Evolutionary conservation across 2,113 vertebrate genomes (phyloP), one percentile per base, ranked within the genome.

Genomic region (Strix aluco): DNA sequence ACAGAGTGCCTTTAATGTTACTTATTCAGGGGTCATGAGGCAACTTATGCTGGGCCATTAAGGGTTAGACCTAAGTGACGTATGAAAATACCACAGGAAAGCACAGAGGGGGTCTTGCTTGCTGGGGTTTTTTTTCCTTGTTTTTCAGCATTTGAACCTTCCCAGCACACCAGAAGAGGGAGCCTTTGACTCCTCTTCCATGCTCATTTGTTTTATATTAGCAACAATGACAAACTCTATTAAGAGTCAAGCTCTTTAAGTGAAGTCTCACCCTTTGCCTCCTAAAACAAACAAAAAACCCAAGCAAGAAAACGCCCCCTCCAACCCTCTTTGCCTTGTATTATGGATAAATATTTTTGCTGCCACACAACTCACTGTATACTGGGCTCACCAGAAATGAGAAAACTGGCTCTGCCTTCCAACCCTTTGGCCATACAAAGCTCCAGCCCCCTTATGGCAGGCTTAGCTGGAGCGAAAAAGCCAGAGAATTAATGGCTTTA

Each of bases 181-280:
- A 95, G 95, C 89, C 84, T 96, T 92, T 42, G 63, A 82, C 32
- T 96, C 81, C 92, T 80, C 70, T 94, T 66, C 78, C 42, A 66
- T 82, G 51, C 59, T 91, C 74, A 96, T 95, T 97, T 97, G 94
- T 93, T 97, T 96, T 96, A 93, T 95, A 97, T 96, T 94, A 94
- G 92, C 55, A 78, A 96, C 93, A 96, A 96, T 95, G 96, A 96
- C 94, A 96, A 96, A 92, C 92, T 95, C 92, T 96, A 96, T 95
- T 97, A 95, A 94, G 81, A 97, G 81, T 80, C 93, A 94, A 96
- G 63, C 66, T 94, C 91, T 92, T 89, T 77, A 82, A 90, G 51
- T 90, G 84, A 95, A 96, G 91, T 88, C 78, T 97, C 87, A 88
- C 81, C 95, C 79, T 87, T 92, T 80, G 81, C 94, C 84, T 94